Conservation (phyloP, 2,113 vertebrate species). For the Salvelinus namaycush region DNA sequence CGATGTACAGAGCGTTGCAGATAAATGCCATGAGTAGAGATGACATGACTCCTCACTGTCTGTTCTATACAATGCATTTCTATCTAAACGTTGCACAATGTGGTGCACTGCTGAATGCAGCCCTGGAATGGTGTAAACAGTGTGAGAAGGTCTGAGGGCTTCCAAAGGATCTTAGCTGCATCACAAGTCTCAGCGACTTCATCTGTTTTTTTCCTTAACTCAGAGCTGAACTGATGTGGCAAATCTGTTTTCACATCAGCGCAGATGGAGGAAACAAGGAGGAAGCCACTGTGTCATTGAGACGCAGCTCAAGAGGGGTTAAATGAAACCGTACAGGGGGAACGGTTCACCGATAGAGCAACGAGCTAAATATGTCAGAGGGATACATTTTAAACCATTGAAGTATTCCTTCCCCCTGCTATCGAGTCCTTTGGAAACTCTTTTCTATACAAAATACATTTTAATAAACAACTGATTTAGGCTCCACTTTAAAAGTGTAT, state of each 20-base stretch:
- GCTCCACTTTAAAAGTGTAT: conserved; percentile 42
- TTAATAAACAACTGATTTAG: conserved; percentile 32
- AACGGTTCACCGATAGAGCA: conserved; percentile 21
- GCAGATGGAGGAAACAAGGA: conserved; percentile 21
- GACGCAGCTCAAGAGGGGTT: conserved; percentile 33
- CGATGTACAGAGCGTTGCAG: too few relatives aligned
- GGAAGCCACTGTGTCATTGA: conserved; percentile 6
- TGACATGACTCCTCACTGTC: too few relatives aligned
- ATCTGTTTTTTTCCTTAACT: conserved; percentile 15
- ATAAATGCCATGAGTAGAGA: too few relatives aligned
- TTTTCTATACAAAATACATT: conserved; percentile 44
- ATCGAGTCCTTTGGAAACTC: conserved; percentile 38
- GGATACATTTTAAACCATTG: background rate
- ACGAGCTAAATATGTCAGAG: background rate
- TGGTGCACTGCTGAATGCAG: too few relatives aligned
- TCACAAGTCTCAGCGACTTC: conserved; percentile 27
- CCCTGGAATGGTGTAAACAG: conserved; percentile 60
- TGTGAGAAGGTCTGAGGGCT: conserved; percentile 22
- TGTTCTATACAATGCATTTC: too few relatives aligned
- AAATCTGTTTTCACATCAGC: conserved; percentile 12
- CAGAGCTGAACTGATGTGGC: background rate
- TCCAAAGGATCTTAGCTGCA: conserved; percentile 23
- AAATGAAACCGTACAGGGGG: conserved; percentile 23
- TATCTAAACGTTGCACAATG: too few relatives aligned
- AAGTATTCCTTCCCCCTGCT: conserved; percentile 19